Base-by-base conservation (phyloP, 64 coral and sea anemone genomes). In the Exaiptasia diaphana region DNA sequence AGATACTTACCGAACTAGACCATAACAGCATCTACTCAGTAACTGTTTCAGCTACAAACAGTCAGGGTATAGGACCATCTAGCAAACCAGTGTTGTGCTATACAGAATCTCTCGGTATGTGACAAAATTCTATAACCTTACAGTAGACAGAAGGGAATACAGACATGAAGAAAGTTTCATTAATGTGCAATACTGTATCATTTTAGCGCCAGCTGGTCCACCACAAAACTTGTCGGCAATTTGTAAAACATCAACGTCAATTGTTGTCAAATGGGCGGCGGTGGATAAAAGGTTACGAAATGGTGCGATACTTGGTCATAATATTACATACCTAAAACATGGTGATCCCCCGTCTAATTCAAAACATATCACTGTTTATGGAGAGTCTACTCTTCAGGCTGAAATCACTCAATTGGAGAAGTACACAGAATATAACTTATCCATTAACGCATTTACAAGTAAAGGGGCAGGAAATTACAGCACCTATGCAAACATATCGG, bases 291-390 rank as follows among this genome's bases (percentile, higher is more conserved):
- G 22, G 1, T 18, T 48, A 39, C 61, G 53, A n/a, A 82, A 82
- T 54, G 78, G 78, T 8, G 36, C 68, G 4, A 82, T 82, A 6
- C 36, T 82, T 17, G 78, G 78, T 9, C 68, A 68, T 14, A 64
- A 82, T 12, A 20, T 82, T 18, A 44, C 41, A 10, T 82, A 82
- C 35, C 10, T 31, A 9, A 37, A 35, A 15, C 5, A 21, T 6
- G 22, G 9, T 17, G 52, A 36, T 12, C 50, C 32, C 13, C 1
- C 5, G 4, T 7, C 23, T 22, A 35, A 31, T 40, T 15, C 25
- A 11, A 65, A 67, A 45, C 23, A 5, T 26, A n/a, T 1, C 5
- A 4, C 52, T 17, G 41, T 46, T 11, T 0, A 20, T 27, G 35
- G 3, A 39, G 27, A 2, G 4, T 3, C 17, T 30, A 68, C 15